A percentile compares a stretch with the other conserved stretches of the same genome.
These are phyloP conservation scores for Nylanderia fulva DNA, from an alignment of 1,140 invertebrate species.

Conservation along the genomic window DNA sequence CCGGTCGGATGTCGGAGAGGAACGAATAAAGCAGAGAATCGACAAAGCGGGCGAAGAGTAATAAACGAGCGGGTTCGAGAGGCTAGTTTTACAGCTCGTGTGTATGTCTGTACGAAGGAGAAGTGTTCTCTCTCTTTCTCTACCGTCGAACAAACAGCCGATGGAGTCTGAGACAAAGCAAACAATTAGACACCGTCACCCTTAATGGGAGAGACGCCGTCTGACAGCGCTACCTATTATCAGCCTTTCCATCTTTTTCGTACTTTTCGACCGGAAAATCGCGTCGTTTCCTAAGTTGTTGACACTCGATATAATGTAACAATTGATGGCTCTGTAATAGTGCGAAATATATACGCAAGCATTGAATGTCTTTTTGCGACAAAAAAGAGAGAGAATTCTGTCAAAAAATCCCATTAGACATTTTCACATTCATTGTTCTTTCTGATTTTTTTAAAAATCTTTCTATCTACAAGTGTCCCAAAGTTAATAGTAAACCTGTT, in stretches of 20 bases:
- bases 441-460: too few relatives aligned
- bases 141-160: conserved; percentile 35
- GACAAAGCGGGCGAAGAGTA: conserved; percentile 49
- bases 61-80: conserved; percentile 31
- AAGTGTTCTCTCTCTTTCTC: neutral
- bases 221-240: conserved; percentile 32
- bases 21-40: conserved; percentile 52
- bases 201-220: conserved; percentile 46
- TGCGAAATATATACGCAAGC: neutral
- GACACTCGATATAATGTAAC: conserved; percentile 7
- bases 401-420: neutral
- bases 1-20: conserved; percentile 21
- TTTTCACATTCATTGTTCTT: too few relatives aligned
- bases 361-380: neutral
- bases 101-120: conserved; percentile 7
- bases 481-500: too few relatives aligned
- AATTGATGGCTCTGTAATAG: neutral
- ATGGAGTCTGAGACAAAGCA: conserved; percentile 56
- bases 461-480: too few relatives aligned
- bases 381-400: neutral
- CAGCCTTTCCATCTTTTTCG: conserved; percentile 3
- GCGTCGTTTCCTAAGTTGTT: conserved; percentile 2
- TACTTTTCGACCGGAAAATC: conserved; percentile 23
- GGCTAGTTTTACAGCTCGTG: conserved; percentile 52
- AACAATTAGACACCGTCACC: conserved; percentile 50